Evolutionary conservation across 2,888 invertebrate species (phyloP).

Genomic region (Dimorphilus gyrociliatus): DNA sequence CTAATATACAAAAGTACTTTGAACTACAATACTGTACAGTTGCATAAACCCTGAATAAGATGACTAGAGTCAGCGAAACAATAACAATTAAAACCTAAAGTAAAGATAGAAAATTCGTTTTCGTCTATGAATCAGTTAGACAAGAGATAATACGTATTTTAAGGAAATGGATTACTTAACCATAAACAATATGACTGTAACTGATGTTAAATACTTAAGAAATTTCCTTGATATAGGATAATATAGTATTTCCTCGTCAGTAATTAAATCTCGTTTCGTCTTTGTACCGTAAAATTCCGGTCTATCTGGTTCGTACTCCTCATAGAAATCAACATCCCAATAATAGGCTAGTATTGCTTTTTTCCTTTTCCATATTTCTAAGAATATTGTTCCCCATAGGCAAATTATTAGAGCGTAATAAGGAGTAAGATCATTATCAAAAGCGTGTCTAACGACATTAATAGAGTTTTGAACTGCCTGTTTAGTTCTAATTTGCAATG

Average conservation of each 20-base stretch:
- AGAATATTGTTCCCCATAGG: slow-evolving; percentile 30
- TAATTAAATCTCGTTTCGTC: background rate
- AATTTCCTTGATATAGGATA: slow-evolving; percentile 29
- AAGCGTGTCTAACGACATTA: slow-evolving; percentile 30
- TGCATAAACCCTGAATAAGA: slow-evolving; percentile 33
- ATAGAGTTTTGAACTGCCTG: no score
- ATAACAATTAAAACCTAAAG: slow-evolving; percentile 30
- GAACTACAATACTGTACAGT: slow-evolving; percentile 25
- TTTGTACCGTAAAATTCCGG: slow-evolving; percentile 1
- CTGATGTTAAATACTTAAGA: slow-evolving; percentile 26
- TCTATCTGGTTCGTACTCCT: background rate
- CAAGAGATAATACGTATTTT: no score
- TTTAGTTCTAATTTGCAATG: no score
- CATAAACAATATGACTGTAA: slow-evolving; percentile 28
- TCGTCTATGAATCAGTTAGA: no score
- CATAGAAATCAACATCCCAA: slow-evolving; percentile 15
- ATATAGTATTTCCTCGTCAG: no score
- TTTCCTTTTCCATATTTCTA: slow-evolving; percentile 32
- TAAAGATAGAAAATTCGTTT: no score
- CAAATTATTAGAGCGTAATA: slow-evolving; percentile 38
- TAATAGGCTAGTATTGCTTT: slow-evolving; percentile 20
- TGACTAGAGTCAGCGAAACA: slow-evolving; percentile 28
- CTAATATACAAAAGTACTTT: slow-evolving; percentile 21
- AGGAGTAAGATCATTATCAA: slow-evolving; percentile 40
- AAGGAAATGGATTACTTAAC: no score